Evolutionary conservation across 2,113 vertebrate species (phyloP).

Genomic region (Trichomycterus rosablanca): DNA sequence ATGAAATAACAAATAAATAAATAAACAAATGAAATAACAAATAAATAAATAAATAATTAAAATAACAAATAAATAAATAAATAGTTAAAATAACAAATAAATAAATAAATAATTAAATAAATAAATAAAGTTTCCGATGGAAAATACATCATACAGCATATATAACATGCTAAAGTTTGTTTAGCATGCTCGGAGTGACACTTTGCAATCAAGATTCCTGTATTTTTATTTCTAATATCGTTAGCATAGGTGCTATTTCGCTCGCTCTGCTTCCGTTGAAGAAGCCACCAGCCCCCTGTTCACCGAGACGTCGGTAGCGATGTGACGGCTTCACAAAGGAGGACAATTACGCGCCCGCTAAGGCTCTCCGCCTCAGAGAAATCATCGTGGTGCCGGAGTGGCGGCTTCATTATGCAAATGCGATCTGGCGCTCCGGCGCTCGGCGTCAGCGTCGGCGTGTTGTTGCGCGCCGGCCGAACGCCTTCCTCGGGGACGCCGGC

Average conservation of each 20-base stretch:
- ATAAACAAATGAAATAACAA: too few species aligned
- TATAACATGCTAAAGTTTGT: background rate
- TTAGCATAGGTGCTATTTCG: slow-evolving; percentile 52
- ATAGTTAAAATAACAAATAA: too few species aligned
- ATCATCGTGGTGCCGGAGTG: slow-evolving; percentile 64
- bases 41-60: too few species aligned
- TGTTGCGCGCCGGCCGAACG: slow-evolving; percentile 49
- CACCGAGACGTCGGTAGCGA: slow-evolving; percentile 1
- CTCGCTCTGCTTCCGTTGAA: slow-evolving; percentile 44
- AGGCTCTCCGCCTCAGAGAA: slow-evolving; percentile 57
- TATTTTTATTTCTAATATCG: slow-evolving; percentile 41
- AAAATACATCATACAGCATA: background rate
- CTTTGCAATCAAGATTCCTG: slow-evolving; percentile 31
- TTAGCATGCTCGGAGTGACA: slow-evolving; percentile 27
- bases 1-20: background rate
- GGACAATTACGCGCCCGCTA: slow-evolving; percentile 13
- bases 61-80: background rate
- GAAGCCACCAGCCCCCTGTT: slow-evolving; percentile 45
- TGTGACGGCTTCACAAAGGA: slow-evolving; percentile 18
- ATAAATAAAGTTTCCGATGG: background rate
- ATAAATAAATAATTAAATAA: background rate
- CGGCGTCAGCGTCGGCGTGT: slow-evolving; percentile 58
- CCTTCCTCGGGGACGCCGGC: slow-evolving; percentile 14
- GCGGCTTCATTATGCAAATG: slow-evolving; percentile 77
- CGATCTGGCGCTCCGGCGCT: slow-evolving; percentile 40